Evolutionary conservation across 2,113 vertebrate genomes (phyloP), one percentile per base, ranked within the genome.

Genomic region (Colaptes auratus): DNA sequence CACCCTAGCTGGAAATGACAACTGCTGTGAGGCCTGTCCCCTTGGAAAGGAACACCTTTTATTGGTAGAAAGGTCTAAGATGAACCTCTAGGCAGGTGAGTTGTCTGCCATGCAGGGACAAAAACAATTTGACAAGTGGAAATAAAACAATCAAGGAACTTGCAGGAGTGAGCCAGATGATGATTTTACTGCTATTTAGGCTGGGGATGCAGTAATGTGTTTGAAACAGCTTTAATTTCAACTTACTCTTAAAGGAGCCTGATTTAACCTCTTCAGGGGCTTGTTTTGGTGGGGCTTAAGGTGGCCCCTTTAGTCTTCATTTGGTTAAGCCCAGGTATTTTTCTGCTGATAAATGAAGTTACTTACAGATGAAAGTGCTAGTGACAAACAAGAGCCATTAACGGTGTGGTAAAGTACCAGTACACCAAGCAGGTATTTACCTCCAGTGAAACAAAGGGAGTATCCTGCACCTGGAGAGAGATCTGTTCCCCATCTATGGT

Each of bases 401-500:
- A 80, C 15, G 12, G 77, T 78, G 46, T 15, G 31, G 56, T 39
- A 23, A 88, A 82, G 52, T 36, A 89, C 15, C 14, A 14, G 67
- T 18, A 30, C 28, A 30, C 58, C 14, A 65, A 90, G 82, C 76
- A 86, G 70, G 63, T 36, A 23, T 82, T 92, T 98, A 99, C 99
- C 98, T 99, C 98, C 58, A 99, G 70, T 28, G 98, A 97, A 35
- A 99, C 98, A 78, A 98, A 99, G 27, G 99, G 99, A 33, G 98
- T 99, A 20, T 99, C 99, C 96, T 99, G 99, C 88, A 99, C 98
- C 98, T 99, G 98, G 36, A 99, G 97, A 12, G 98, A 99, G 92
- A 99, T 98, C 96, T 99, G 98, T 74, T 99, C 99, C 42, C 98
- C 98, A 28, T 99, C 99, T 80, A 99, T 97, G 20, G 93, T 98